Evolutionary conservation across 1,140 invertebrate species (phyloP).

Genomic region (Drosophila bifasciata): DNA sequence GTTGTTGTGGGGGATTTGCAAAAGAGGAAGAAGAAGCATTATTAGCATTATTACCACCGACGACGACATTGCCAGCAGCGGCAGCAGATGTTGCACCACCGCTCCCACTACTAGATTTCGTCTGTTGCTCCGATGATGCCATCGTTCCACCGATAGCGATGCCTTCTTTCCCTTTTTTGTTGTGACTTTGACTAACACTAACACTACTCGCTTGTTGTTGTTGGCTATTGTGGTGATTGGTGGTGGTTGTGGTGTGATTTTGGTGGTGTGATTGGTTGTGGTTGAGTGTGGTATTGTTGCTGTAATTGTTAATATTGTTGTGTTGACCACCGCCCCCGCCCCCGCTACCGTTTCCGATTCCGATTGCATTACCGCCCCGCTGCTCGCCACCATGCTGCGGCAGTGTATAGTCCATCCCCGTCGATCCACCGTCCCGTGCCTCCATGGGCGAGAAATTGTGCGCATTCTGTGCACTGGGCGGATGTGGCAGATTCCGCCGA

Average conservation of each 20-base stretch:
- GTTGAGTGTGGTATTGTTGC: slow-evolving; percentile 53
- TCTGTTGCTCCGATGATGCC: slow-evolving; percentile 77
- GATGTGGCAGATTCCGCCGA: slow-evolving; percentile 76
- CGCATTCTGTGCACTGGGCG: slow-evolving; percentile 80
- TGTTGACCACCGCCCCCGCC: slow-evolving; percentile 53
- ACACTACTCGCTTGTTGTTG: slow-evolving; percentile 72
- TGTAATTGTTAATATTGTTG: slow-evolving; percentile 42
- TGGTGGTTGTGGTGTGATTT: slow-evolving; percentile 58
- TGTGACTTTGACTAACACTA: slow-evolving; percentile 64
- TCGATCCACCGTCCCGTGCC: slow-evolving; percentile 39
- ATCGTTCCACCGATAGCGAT: slow-evolving; percentile 68
- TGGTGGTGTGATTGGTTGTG: slow-evolving; percentile 22
- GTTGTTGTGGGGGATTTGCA: slow-evolving; percentile 84
- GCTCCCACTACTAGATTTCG: slow-evolving; percentile 83
- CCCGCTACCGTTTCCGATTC: slow-evolving; percentile 27
- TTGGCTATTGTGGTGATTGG: slow-evolving; percentile 52
- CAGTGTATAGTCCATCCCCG: slow-evolving; percentile 8
- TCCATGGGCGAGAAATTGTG: slow-evolving; percentile 82
- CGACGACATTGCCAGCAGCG: slow-evolving; percentile 81
- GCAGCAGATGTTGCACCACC: slow-evolving; percentile 73
- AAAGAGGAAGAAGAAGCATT: slow-evolving; percentile 84
- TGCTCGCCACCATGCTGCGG: slow-evolving; percentile 16
- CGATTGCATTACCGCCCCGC: slow-evolving; percentile 23
- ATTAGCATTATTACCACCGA: slow-evolving; percentile 84
- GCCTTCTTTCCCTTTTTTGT: slow-evolving; percentile 83